These are phyloP conservation scores for Augochlorella aurata DNA, from an alignment of 2,888 invertebrate genomes.

Conservation along the genomic window DNA sequence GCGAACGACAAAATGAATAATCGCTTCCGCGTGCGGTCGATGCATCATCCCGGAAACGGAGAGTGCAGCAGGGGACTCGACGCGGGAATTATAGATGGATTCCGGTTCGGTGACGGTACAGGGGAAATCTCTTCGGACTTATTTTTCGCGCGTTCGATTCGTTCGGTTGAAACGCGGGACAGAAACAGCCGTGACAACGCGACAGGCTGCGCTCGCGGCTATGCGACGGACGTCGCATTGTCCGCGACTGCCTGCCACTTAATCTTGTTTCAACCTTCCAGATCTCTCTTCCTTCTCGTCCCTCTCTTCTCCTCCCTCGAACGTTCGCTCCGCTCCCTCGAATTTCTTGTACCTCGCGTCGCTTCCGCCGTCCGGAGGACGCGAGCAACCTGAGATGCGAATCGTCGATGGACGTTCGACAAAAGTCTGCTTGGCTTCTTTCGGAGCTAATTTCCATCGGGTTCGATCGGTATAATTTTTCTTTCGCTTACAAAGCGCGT, in stretches of 20 bases:
- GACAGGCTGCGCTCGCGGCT: conserved; percentile 49
- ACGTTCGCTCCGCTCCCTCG: conserved; percentile 44
- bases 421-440: not conserved
- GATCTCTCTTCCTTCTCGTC: conserved; percentile 39
- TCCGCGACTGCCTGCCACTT: conserved; percentile 58
- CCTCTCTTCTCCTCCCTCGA: conserved; percentile 28
- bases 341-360: conserved; percentile 43
- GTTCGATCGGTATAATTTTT: too few relatives aligned
- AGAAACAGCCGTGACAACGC: conserved; percentile 57
- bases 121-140: conserved; percentile 38
- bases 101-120: conserved; percentile 27
- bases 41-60: conserved; percentile 33
- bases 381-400: conserved; percentile 2
- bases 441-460: not conserved
- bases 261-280: conserved; percentile 60
- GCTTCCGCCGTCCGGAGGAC: conserved; percentile 15
- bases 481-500: too few relatives aligned
- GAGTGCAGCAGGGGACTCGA: conserved; percentile 25
- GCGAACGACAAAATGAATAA: conserved; percentile 30
- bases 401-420: not conserved
- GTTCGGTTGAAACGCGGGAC: conserved; percentile 58
- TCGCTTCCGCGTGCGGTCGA: conserved; percentile 34
- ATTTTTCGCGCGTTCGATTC: conserved; percentile 63
- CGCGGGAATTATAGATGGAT: conserved; percentile 49
- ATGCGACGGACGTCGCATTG: conserved; percentile 64